These are phyloP conservation scores for Papilio elwesi DNA, from an alignment of 2,888 invertebrate genomes.

Conservation along the genomic window DNA sequence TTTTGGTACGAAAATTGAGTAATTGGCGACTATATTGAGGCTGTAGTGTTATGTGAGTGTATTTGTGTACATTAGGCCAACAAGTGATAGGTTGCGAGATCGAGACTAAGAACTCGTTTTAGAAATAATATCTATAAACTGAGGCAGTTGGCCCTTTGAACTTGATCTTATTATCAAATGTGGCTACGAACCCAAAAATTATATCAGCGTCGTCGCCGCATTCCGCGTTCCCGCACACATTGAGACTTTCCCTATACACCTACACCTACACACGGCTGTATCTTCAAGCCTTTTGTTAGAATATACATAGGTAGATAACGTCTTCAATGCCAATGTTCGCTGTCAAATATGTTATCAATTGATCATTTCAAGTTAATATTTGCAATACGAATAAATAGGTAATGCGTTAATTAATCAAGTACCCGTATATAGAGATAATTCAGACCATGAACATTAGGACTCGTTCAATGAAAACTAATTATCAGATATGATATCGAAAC, in stretches of 20 bases:
- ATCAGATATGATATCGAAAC: constrained; percentile 32
- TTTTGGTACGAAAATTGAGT: no score
- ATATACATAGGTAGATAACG: neutral
- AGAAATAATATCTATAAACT: constrained; percentile 54
- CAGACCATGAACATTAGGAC: constrained; percentile 32
- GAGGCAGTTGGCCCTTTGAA: constrained; percentile 74
- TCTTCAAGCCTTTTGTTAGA: constrained; percentile 2
- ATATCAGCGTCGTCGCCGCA: constrained; percentile 72
- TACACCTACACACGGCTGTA: constrained; percentile 31
- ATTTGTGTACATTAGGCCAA: neutral
- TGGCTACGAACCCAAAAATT: constrained; percentile 67
- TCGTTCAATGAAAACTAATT: constrained; percentile 31
- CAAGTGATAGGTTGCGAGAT: neutral
- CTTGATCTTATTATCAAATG: constrained; percentile 81
- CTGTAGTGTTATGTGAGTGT: no score
- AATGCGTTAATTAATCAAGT: constrained; percentile 3
- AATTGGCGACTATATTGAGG: no score
- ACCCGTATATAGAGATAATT: constrained; percentile 23
- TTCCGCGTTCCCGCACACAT: constrained; percentile 67
- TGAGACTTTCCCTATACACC: constrained; percentile 55
- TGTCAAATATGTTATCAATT: neutral
- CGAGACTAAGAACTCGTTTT: constrained; percentile 53
- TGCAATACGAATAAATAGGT: constrained; percentile 10
- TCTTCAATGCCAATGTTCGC: neutral
- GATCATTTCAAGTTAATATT: neutral